A percentile compares a stretch with the other conserved stretches of the same genome.
Evolutionary conservation across 92 coral and sea anemone genomes (phyloP).

Genomic region (Epizoanthus stellaris): DNA sequence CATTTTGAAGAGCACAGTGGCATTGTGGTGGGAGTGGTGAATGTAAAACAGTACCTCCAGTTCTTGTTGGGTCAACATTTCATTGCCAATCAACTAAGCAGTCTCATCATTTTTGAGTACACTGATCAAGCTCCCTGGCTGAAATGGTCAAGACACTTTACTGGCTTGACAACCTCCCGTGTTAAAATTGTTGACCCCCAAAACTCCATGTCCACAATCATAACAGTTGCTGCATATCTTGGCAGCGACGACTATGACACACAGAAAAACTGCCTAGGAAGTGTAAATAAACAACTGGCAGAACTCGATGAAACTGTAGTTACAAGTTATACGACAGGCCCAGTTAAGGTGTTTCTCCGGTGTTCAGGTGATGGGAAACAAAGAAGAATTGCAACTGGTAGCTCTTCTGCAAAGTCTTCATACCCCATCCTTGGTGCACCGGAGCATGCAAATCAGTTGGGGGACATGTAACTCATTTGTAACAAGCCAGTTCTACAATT

Average conservation of each 20-base stretch:
- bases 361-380: slow-evolving; percentile 58
- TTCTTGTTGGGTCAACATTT: background rate
- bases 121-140: slow-evolving; percentile 50
- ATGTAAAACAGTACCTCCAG: slow-evolving; percentile 9
- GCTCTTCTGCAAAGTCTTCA: slow-evolving; percentile 56
- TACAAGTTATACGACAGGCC: slow-evolving; percentile 7
- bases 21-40: slow-evolving; percentile 20
- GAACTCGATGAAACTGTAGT: background rate
- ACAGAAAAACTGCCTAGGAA: slow-evolving; percentile 33
- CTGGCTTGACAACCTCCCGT: slow-evolving; percentile 37
- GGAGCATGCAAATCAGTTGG: slow-evolving; percentile 59
- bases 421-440: slow-evolving; percentile 66
- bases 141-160: slow-evolving; percentile 48
- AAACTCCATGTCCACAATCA: slow-evolving; percentile 38
- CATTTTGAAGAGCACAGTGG: slow-evolving; percentile 20
- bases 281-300: background rate
- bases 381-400: slow-evolving; percentile 42
- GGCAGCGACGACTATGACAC: slow-evolving; percentile 49
- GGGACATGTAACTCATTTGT: slow-evolving; percentile 50
- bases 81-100: background rate
- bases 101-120: slow-evolving; percentile 7
- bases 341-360: slow-evolving; percentile 41
- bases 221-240: slow-evolving; percentile 53
- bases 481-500: slow-evolving; percentile 34
- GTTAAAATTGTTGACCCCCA: slow-evolving; percentile 56